Evolutionary conservation across 2,888 invertebrate genomes (phyloP).

Genomic region (Amorpha juglandis): DNA sequence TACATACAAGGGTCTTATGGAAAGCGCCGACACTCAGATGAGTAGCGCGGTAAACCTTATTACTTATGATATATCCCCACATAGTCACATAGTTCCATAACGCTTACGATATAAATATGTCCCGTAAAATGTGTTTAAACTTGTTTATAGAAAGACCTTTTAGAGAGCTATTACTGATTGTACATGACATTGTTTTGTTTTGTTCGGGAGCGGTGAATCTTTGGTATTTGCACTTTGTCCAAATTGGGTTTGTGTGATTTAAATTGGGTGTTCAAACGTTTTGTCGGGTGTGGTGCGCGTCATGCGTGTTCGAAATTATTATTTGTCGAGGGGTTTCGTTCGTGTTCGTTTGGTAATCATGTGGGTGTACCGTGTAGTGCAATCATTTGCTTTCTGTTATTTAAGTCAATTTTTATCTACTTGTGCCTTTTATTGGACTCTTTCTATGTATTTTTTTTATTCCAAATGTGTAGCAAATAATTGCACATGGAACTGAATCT

Average conservation of each 20-base stretch:
- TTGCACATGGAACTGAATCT: constrained; percentile 20
- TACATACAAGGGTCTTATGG: no score
- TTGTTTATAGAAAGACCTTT: background rate
- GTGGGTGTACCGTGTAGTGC: constrained; percentile 9
- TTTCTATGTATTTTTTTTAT: constrained; percentile 4
- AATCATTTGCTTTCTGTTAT: constrained; percentile 6
- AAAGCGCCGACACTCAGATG: no score
- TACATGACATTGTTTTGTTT: constrained; percentile 1
- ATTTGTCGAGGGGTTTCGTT: background rate
- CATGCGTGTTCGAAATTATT: background rate
- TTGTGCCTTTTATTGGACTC: constrained; percentile 1
- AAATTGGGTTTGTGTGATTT: constrained; percentile 10
- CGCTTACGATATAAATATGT: background rate
- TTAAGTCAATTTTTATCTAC: background rate
- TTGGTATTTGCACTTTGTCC: constrained; percentile 25
- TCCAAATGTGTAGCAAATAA: constrained; percentile 1
- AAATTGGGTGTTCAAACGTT: background rate
- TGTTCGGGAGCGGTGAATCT: constrained; percentile 13
- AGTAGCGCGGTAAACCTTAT: no score
- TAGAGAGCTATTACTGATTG: background rate
- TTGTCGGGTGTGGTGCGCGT: constrained; percentile 14
- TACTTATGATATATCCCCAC: background rate
- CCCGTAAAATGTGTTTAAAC: background rate
- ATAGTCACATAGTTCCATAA: background rate
- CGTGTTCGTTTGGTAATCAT: constrained; percentile 18